A percentile compares a stretch with the other conserved stretches of the same genome.
These are phyloP conservation scores for Catonia carolina DNA, from an alignment of 2,888 invertebrate species.

Conservation along the genomic window DNA sequence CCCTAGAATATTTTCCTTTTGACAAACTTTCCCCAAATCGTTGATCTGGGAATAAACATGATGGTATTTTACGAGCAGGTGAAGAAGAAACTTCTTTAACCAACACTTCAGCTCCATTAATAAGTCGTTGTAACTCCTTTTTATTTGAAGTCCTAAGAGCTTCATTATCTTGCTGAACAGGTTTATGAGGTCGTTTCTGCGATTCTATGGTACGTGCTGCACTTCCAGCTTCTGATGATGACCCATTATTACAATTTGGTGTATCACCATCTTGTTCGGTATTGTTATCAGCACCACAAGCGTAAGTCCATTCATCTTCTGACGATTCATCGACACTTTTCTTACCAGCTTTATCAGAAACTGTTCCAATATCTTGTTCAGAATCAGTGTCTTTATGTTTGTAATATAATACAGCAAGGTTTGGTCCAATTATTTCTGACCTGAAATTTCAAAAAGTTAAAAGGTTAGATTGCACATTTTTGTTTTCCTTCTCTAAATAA, in stretches of 20 bases:
- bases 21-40: constrained; percentile 45
- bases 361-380: constrained; percentile 51
- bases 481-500: no score
- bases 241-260: constrained; percentile 10
- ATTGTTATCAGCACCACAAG: constrained; percentile 19
- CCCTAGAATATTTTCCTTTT: constrained; percentile 24
- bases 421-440: constrained; percentile 64
- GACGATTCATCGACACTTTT: constrained; percentile 39
- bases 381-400: constrained; percentile 82
- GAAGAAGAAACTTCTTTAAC: constrained; percentile 43
- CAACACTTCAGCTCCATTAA: constrained; percentile 73
- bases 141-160: constrained; percentile 37
- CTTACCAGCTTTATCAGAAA: not conserved
- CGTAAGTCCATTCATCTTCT: constrained; percentile 65
- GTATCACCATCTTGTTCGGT: constrained; percentile 28
- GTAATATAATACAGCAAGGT: constrained; percentile 78
- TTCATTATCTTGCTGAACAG: constrained; percentile 1
- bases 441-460: no score
- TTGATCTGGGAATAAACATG: constrained; percentile 47
- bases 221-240: constrained; percentile 26
- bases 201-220: constrained; percentile 23
- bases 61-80: constrained; percentile 22
- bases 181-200: constrained; percentile 30
- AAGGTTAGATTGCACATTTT: no score
- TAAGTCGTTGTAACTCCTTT: constrained; percentile 64